phyloP scores from a whole-genome alignment of 2,888 invertebrate species.

The Chrysolina americana region DNA sequence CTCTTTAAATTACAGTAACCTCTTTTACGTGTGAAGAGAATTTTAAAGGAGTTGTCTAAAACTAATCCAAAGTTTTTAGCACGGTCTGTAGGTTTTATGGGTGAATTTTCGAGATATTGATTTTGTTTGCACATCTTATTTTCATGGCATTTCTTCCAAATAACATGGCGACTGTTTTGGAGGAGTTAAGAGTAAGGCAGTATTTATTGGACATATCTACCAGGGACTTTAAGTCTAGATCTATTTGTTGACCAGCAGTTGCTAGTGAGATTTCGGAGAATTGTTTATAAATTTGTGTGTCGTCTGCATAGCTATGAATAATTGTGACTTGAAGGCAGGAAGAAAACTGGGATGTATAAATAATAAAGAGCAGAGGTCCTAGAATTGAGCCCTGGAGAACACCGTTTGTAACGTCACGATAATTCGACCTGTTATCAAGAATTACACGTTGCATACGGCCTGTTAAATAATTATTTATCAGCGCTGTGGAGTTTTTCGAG shows the following conservation, averaged over 20 bases:
- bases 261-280: not conserved
- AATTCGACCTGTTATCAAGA: not conserved
- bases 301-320: conserved; percentile 3
- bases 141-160: not conserved
- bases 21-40: conserved; percentile 1
- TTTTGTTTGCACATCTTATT: not conserved
- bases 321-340: not conserved
- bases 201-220: conserved; percentile 1
- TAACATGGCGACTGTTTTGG: conserved; percentile 2
- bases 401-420: not conserved
- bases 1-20: not conserved
- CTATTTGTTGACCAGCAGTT: not conserved
- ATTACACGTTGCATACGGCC: not conserved
- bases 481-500: no score
- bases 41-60: not conserved
- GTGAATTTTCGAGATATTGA: not conserved
- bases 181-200: conserved; percentile 1
- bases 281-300: conserved; percentile 3
- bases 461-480: not conserved
- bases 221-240: not conserved
- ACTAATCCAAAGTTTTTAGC: not conserved
- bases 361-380: not conserved
- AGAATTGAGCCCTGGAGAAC: not conserved
- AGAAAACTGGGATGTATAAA: not conserved
- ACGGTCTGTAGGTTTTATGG: not conserved